Conservation (phyloP, 2,113 vertebrate species). For the Pagrus major region DNA sequence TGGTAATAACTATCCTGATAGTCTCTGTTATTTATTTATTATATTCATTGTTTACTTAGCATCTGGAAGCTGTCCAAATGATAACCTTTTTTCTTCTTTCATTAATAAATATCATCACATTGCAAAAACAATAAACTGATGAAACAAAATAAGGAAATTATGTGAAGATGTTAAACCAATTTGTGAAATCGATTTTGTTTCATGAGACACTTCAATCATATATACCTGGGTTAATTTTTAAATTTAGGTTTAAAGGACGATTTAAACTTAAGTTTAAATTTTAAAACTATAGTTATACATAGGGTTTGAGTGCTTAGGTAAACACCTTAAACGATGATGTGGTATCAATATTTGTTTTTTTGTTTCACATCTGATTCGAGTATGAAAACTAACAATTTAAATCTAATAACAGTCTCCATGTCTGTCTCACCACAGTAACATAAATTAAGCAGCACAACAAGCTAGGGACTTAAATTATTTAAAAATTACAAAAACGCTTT, state of each 20-base stretch:
- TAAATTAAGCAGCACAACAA: constrained; percentile 8
- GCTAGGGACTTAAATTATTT: not conserved
- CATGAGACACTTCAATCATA: not conserved
- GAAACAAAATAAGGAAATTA: too few species aligned
- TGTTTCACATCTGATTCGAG: not conserved
- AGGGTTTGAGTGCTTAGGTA: not conserved
- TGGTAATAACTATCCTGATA: not conserved
- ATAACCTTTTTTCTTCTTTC: not conserved
- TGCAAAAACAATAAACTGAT: not conserved
- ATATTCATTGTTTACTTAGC: not conserved
- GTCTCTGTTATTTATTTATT: not conserved
- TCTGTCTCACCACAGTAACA: not conserved
- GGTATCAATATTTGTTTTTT: not conserved
- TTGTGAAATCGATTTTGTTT: not conserved
- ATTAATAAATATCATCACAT: not conserved
- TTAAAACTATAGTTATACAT: not conserved
- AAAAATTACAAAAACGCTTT: not conserved
- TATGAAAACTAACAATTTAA: not conserved
- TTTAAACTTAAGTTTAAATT: too few species aligned
- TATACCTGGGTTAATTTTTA: too few species aligned
- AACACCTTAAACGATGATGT: not conserved
- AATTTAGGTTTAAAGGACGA: too few species aligned
- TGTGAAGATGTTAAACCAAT: not conserved
- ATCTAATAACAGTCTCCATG: not conserved
- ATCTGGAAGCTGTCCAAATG: not conserved